phyloP scores from a whole-genome alignment of 2,888 invertebrate genomes.

The Taenaris catops region DNA sequence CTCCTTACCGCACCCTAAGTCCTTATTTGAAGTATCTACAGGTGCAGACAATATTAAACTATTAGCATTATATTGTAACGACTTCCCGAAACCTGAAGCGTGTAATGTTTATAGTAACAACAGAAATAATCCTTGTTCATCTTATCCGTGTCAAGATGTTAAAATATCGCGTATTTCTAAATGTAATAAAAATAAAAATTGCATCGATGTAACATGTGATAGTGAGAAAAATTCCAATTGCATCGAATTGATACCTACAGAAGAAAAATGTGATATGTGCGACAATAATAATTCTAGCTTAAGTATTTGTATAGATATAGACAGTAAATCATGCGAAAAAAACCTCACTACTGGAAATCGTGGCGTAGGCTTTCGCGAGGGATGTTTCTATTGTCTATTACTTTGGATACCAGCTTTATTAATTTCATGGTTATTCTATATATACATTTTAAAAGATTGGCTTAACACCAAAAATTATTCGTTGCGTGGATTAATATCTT shows the following conservation, averaged over 20 bases:
- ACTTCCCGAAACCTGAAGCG: conserved; percentile 17
- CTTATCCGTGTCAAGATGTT: conserved; percentile 1
- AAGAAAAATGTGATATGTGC: conserved; percentile 13
- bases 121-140: conserved; percentile 3
- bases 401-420: conserved; percentile 47
- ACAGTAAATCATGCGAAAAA: conserved; percentile 21
- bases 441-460: conserved; percentile 36
- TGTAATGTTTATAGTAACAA: conserved; percentile 7
- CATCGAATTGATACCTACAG: conserved; percentile 5
- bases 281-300: conserved; percentile 17
- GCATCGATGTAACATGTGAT: conserved; percentile 5
- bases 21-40: conserved; percentile 36
- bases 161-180: conserved; percentile 1
- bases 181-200: conserved; percentile 1
- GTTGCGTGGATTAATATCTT: background rate
- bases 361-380: conserved; percentile 40
- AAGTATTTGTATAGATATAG: conserved; percentile 26
- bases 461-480: conserved; percentile 12
- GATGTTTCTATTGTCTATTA: conserved; percentile 43
- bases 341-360: conserved; percentile 23
- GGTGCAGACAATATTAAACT: conserved; percentile 33
- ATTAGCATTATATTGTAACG: conserved; percentile 41
- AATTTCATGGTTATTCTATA: conserved; percentile 39
- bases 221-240: conserved; percentile 12
- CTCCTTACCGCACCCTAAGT: conserved; percentile 37